These are phyloP conservation scores for Grus americana DNA, from an alignment of 2,113 vertebrate genomes.

Conservation along the genomic window DNA sequence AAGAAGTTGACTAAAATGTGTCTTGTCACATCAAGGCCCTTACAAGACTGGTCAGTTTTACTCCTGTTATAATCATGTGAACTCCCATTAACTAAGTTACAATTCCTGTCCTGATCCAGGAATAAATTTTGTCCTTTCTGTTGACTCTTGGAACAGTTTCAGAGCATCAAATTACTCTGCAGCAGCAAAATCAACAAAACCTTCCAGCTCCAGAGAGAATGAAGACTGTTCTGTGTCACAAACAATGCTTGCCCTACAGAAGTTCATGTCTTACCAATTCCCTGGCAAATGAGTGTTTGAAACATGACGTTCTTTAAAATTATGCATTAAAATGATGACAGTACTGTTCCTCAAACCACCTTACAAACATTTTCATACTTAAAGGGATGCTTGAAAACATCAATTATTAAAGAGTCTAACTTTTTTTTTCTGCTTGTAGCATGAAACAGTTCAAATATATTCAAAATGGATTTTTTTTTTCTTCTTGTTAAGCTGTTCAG, in stretches of 20 bases:
- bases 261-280: background rate
- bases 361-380: background rate
- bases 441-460: background rate
- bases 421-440: background rate
- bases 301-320: background rate
- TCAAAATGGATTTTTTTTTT: background rate
- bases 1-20: background rate
- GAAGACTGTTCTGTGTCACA: background rate
- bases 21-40: background rate
- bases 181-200: slow-evolving; percentile 13
- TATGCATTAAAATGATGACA: background rate
- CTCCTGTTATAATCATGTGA: background rate
- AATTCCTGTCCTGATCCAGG: background rate
- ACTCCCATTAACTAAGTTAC: background rate
- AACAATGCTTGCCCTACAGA: background rate
- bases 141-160: background rate
- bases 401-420: background rate
- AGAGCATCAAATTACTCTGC: slow-evolving; percentile 5
- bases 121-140: background rate
- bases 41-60: background rate
- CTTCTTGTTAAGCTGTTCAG: background rate
- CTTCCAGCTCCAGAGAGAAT: background rate
- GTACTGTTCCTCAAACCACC: background rate
- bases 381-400: background rate
- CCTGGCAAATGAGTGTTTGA: background rate